Percentiles rank a stretch among this genome's conserved stretches.
Conservation (phyloP, 2,797 vertebrate genomes). For the Gymnothorax javanicus region DNA sequence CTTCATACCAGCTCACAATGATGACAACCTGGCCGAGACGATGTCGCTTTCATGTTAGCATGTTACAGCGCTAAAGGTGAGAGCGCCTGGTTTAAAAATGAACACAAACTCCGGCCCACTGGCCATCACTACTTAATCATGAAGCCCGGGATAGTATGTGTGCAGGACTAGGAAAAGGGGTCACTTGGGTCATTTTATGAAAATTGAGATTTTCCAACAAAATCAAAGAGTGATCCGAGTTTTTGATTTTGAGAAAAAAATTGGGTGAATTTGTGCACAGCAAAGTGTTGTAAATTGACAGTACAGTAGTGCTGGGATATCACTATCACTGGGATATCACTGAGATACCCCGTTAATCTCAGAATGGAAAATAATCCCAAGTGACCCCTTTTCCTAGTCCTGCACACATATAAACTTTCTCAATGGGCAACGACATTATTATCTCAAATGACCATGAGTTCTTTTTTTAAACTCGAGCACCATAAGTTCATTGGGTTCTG, state of each 20-base stretch:
- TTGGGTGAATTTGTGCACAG: no score
- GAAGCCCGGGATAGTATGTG: background rate
- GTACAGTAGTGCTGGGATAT: no score
- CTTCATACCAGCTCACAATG: slow-evolving; percentile 60
- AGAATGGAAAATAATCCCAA: no score
- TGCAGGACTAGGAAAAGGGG: no score
- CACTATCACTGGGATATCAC: no score
- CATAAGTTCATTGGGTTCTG: background rate
- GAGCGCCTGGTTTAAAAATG: slow-evolving; percentile 22
- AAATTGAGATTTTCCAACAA: no score
- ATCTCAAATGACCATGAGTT: background rate
- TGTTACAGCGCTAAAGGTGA: slow-evolving; percentile 48
- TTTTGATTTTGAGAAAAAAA: no score
- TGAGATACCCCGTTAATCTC: no score
- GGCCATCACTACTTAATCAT: slow-evolving; percentile 24
- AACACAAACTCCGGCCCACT: background rate
- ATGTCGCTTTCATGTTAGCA: slow-evolving; percentile 45
- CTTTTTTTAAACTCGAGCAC: background rate
- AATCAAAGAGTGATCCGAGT: no score
- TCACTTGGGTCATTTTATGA: no score
- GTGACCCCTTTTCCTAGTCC: no score
- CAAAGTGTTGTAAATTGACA: no score
- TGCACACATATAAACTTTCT: background rate
- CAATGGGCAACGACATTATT: background rate
- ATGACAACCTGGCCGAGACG: slow-evolving; percentile 40